Base-by-base conservation (phyloP, 2,113 vertebrate genomes). In the Phodopus roborovskii region DNA sequence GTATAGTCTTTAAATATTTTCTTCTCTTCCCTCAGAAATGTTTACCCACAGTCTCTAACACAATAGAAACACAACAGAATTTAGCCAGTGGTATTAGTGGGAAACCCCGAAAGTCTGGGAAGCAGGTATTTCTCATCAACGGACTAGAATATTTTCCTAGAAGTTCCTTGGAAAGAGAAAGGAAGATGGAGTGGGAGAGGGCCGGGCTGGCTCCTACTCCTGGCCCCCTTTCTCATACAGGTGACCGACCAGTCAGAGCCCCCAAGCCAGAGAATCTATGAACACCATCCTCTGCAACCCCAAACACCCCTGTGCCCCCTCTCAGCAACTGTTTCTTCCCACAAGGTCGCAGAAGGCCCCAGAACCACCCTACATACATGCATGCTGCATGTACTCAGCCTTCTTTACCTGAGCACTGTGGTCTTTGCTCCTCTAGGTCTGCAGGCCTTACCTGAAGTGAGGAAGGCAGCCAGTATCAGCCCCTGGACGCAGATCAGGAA, bases 401-500 rank as follows among this genome's bases (percentile, higher is more conserved):
- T 48, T 26, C 60, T 68, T 66, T 6, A 7, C 13, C 20, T 5
- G 24, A 45, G 68, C 6, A 13, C 33, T 17, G 64, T 6, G 13
- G 19, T 26, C 53, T 77, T 58, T 33, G 8, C 30, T 22, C 48
- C 16, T 2, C 5, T 39, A 15, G n/a, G 22, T 53, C 56, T 86
- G 17, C 53, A 62, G 73, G 12, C 58, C 96, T 94, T 98, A 98
- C 97, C 97, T 97, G 92, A 74, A 30, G 36, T 2, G 2, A 74
- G 39, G 36, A 91, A 36, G 33, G 45, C 22, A 48, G 77, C 73
- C 74, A 95, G 97, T 85, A 56, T 86, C 92, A 98, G 96, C 24
- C 92, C 82, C 91, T 97, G 96, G 60, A 68, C 94, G 97, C 97
- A 96, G 68, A 97, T 71, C 81, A 98, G 88, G 15, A 98, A 73